Base-by-base conservation (phyloP, 2,888 invertebrate species). In the Pachydiplax longipennis region DNA sequence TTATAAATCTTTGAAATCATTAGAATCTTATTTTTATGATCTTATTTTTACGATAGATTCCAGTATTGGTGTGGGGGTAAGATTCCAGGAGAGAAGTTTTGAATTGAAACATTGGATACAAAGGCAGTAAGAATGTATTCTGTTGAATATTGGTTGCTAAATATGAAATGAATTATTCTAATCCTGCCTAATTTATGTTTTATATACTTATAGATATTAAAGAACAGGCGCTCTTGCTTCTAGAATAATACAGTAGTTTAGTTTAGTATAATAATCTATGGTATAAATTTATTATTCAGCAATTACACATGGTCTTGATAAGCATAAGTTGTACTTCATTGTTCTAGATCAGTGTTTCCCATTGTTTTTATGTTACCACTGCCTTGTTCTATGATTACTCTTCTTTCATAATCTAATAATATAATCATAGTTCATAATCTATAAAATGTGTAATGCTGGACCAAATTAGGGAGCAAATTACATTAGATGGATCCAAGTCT, bases 31-130 rank as follows among this genome's bases (percentile, higher is more conserved):
- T n/a, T 40, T 40, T 40, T 40, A 40, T 48, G 31, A 87, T 31
- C 35, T 90, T 91, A 73, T 61, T 91, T 80, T 90, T 80, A 53
- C 90, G 91, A 48, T 91, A 92, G 92, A 92, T 92, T 80, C 91
- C 91, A 91, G 91, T 92, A 25, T 90, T 91, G 90, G 91, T 92
- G 82, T 91, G 90, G 91, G 91, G 92, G 58, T 92, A 91, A 91
- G 83, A 58, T 58, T 18, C 61, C 48, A n/a, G 82, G 37, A 48
- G 53, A 81, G 87, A 87, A 65, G 37, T 37, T 37, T 61, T 87
- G 37, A 31, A 35, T 87, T 65, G 87, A 87, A 22, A 35, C 61
- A 65, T n/a, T 58, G 61, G 37, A 61, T 87, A n/a, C 87, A 37
- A 61, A 87, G 37, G n/a, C 61, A 87, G 87, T 87, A 87, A 87